A percentile compares a stretch with the other conserved stretches of the same genome.
These are phyloP conservation scores for Apogon talboti DNA, from an alignment of 2,797 vertebrate species.

Conservation along the genomic window DNA sequence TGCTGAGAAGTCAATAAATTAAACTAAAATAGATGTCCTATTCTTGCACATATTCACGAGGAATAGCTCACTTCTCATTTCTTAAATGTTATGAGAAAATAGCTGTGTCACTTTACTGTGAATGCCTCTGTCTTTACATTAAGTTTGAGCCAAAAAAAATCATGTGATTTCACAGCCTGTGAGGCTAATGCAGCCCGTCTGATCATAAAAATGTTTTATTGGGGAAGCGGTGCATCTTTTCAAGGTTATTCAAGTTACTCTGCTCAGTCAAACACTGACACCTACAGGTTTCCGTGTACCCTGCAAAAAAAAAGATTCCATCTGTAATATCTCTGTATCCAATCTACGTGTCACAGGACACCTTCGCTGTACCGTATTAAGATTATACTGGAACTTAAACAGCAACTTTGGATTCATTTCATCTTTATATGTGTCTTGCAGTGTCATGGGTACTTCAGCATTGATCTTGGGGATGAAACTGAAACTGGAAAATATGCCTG, in stretches of 20 bases:
- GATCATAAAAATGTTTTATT: slow-evolving; percentile 57
- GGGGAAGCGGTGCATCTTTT: slow-evolving; percentile 36
- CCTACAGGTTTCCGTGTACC: slow-evolving; percentile 63
- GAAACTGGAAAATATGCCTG: not conserved
- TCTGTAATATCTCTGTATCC: slow-evolving; percentile 8
- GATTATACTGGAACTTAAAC: slow-evolving; percentile 8
- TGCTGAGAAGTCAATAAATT: no score
- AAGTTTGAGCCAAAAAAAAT: slow-evolving; percentile 11
- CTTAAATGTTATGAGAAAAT: not conserved
- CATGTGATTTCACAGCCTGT: slow-evolving; percentile 28
- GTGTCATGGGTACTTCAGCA: not conserved
- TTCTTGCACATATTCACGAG: not conserved
- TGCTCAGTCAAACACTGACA: slow-evolving; percentile 73
- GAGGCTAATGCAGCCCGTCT: slow-evolving; percentile 48
- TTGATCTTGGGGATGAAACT: not conserved
- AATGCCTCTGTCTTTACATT: slow-evolving; percentile 5
- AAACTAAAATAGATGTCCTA: not conserved
- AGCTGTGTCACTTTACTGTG: not conserved
- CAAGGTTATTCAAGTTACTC: slow-evolving; percentile 59
- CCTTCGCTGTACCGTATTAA: not conserved
- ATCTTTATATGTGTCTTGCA: not conserved
- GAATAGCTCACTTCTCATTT: not conserved
- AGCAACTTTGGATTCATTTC: slow-evolving; percentile 7
- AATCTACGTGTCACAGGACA: slow-evolving; percentile 5
- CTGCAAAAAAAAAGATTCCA: slow-evolving; percentile 39